These are phyloP conservation scores for Spatulosminthurus flaviceps DNA, from an alignment of 2,888 invertebrate genomes.

Conservation along the genomic window DNA sequence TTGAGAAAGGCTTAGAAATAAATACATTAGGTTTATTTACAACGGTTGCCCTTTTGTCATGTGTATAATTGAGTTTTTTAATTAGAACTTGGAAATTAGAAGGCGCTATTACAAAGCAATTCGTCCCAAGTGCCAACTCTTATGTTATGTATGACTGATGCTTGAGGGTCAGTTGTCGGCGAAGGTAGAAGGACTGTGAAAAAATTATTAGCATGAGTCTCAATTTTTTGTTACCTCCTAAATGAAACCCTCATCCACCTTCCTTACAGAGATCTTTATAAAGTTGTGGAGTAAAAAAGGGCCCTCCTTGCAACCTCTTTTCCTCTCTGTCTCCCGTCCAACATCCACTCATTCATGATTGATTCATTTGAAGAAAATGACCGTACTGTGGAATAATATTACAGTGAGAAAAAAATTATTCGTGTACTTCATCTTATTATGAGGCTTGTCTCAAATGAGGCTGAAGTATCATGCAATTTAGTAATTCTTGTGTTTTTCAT, in stretches of 20 bases:
- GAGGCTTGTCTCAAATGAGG: background rate
- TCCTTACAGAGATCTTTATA: background rate
- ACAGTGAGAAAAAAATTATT: background rate
- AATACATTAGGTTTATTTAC: too few relatives aligned
- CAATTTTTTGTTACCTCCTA: background rate
- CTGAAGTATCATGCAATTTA: background rate
- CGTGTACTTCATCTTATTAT: background rate
- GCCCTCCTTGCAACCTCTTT: background rate
- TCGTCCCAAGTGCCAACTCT: background rate
- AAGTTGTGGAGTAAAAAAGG: background rate
- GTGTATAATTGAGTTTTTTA: constrained; percentile 18
- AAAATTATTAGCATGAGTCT: constrained; percentile 10
- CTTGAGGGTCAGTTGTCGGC: constrained; percentile 13
- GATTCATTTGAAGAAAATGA: background rate
- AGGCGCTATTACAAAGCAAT: background rate
- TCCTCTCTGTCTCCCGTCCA: background rate
- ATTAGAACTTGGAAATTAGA: background rate
- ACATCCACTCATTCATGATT: background rate
- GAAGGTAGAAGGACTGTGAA: background rate
- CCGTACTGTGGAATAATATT: too few relatives aligned
- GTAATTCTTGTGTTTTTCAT: too few relatives aligned
- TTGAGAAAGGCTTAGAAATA: too few relatives aligned
- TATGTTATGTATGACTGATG: background rate
- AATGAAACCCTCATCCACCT: background rate
- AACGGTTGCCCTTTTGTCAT: background rate